A percentile compares a stretch with the other conserved stretches of the same genome.
Conservation (phyloP, 2,888 invertebrate species). For the Trachelus iudaicus region DNA sequence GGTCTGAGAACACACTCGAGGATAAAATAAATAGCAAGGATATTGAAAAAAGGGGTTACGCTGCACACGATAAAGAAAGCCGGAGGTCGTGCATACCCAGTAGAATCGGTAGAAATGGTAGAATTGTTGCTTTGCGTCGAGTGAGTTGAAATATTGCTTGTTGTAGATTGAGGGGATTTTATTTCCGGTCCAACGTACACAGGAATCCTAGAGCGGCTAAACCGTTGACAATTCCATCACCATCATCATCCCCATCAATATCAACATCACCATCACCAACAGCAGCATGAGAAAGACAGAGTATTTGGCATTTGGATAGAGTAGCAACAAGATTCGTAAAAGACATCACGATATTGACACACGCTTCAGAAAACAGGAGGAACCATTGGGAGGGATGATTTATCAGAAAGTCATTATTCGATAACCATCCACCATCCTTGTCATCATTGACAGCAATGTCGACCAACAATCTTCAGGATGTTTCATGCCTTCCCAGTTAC, state of each 20-base stretch:
- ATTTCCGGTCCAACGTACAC: slow-evolving; percentile 75
- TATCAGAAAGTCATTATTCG: not conserved
- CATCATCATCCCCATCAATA: slow-evolving; percentile 66
- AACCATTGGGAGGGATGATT: not conserved
- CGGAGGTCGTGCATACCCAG: slow-evolving; percentile 55
- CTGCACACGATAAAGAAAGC: not conserved
- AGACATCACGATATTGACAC: not conserved
- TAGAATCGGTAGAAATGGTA: slow-evolving; percentile 63
- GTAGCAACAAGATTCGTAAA: slow-evolving; percentile 52
- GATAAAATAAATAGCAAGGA: not conserved
- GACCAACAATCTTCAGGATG: not conserved
- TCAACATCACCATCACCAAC: slow-evolving; percentile 4
- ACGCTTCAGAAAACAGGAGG: not conserved
- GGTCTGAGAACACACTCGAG: not conserved
- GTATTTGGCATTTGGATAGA: not conserved
- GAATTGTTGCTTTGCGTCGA: slow-evolving; percentile 64
- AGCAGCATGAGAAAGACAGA: not conserved
- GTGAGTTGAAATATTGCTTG: slow-evolving; percentile 64
- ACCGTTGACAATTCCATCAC: slow-evolving; percentile 63
- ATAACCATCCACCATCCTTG: not conserved
- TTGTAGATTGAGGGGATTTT: slow-evolving; percentile 70
- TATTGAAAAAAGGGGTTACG: not conserved
- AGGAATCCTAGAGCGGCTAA: slow-evolving; percentile 78
- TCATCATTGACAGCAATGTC: too few species aligned
- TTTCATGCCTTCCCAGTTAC: not conserved